These are phyloP conservation scores for Ernsta delagoae DNA, from an alignment of 2,888 invertebrate genomes.

Conservation along the genomic window DNA sequence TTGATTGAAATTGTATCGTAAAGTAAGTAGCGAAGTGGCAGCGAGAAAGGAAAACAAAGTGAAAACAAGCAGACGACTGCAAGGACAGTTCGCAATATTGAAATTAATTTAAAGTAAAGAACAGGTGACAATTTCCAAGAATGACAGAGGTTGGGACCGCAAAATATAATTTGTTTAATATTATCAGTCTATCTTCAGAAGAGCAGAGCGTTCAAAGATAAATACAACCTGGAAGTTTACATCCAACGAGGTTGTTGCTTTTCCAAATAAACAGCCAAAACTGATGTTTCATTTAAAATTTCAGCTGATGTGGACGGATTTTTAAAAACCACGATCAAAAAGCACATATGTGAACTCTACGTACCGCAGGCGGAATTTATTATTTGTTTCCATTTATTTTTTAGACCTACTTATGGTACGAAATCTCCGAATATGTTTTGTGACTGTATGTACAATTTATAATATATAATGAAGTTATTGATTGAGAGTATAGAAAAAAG, in stretches of 20 bases:
- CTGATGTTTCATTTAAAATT: background rate
- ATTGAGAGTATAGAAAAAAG: too few relatives aligned
- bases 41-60: background rate
- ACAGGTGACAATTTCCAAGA: background rate
- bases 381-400: too few relatives aligned
- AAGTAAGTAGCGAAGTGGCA: background rate
- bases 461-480: too few relatives aligned
- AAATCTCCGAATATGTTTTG: too few relatives aligned
- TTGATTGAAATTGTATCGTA: background rate
- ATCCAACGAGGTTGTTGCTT: background rate
- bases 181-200: background rate
- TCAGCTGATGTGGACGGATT: too few relatives aligned
- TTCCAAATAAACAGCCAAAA: background rate
- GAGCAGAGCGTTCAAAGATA: slow-evolving; percentile 1
- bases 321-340: too few relatives aligned
- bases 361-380: too few relatives aligned
- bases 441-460: too few relatives aligned
- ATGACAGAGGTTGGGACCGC: background rate
- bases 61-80: background rate
- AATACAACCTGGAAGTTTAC: background rate
- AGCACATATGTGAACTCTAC: too few relatives aligned
- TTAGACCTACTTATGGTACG: too few relatives aligned
- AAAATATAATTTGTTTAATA: background rate
- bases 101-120: background rate
- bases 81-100: background rate